Evolutionary conservation across 2,113 vertebrate species (phyloP).

Genomic region (Mustelus asterias): DNA sequence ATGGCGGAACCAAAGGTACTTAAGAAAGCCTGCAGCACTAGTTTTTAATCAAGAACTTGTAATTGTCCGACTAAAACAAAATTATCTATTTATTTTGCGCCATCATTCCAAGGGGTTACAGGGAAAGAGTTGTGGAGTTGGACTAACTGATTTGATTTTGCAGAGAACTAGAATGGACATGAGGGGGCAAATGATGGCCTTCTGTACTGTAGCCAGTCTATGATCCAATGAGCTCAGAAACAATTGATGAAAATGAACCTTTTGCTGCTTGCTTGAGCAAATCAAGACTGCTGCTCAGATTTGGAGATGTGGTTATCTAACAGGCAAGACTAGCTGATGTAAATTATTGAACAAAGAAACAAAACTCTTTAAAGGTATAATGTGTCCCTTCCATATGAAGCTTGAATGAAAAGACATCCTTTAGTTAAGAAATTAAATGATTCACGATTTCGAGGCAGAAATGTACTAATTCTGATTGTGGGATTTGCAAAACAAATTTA

Average conservation of each 20-base stretch:
- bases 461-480: background rate
- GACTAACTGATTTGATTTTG: background rate
- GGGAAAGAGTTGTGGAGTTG: background rate
- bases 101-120: background rate
- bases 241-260: background rate
- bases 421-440: background rate
- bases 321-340: background rate
- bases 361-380: background rate
- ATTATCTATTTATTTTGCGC: background rate
- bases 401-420: background rate
- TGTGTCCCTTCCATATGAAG: background rate
- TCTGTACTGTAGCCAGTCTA: background rate
- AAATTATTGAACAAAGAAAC: background rate
- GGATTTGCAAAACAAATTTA: background rate
- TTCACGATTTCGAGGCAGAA: background rate
- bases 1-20: background rate
- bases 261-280: background rate
- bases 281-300: background rate
- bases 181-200: background rate
- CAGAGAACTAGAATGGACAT: background rate
- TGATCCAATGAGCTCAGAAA: background rate
- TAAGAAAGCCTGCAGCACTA: background rate
- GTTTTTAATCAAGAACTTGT: background rate
- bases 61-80: background rate
- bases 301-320: background rate